Base-by-base conservation (phyloP, 2,888 invertebrate genomes). In the Conchocele bisecta region DNA sequence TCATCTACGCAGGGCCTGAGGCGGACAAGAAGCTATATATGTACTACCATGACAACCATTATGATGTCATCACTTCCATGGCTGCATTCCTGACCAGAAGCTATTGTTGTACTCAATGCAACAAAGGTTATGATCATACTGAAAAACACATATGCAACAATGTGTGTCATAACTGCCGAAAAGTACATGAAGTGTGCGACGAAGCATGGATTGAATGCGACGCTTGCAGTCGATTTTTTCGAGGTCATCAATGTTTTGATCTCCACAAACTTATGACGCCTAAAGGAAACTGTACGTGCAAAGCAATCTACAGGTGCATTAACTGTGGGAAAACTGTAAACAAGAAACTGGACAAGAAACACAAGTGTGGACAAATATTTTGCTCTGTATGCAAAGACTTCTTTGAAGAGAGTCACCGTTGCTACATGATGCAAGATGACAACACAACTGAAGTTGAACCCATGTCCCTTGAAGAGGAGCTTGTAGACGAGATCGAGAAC, bases 61-160 rank as follows among this genome's bases (percentile, higher is more conserved):
- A 42, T 56, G 77, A 70, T 59, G 70, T 76, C 9, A 66, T 77
- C 15, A 77, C 77, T 17, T 59, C 35, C 39, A 69, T 77, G 57
- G 53, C 74, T 7, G 77, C 64, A 7, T 70, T 77, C 54, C 29
- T 74, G 2, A 70, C 59, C 41, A 39, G 63, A 60, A 71, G 48
- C 26, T 71, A 67, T 41, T 71, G 56, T 33, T 71, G 75, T 50
- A 15, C 17, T 5, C n/a, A 70, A 53, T 77, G 77, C 57, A 59
- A 77, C 24, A 76, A 59, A 64, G 69, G 76, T 13, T 76, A 73
- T 48, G 70, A 73, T 29, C 63, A 70, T 20, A 70, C 56, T 20
- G 73, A 77, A 56, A 50, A 61, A n/a, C 74, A 78, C 39, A 11
- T 24, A 15, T 74, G 77, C 24, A 78, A 72, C 42, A 50, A 68